Conservation (phyloP, 1,140 invertebrate genomes). For the Ceratina australensis region DNA sequence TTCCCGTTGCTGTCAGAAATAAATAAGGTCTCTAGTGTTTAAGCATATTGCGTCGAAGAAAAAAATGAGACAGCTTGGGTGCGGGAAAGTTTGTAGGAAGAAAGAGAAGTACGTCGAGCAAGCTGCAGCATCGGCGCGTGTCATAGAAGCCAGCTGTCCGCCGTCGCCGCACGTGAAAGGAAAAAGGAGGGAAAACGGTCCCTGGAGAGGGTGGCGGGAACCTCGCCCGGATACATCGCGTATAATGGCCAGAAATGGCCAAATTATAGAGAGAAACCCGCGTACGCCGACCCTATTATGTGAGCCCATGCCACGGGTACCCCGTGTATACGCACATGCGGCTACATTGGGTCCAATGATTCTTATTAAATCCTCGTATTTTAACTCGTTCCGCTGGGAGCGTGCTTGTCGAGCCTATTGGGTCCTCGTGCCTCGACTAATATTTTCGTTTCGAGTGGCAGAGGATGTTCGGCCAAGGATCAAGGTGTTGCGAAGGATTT, state of each 20-base stretch:
- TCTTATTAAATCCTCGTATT: conserved; percentile 15
- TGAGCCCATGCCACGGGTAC: background rate
- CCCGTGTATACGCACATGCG: background rate
- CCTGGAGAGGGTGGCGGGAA: conserved; percentile 38
- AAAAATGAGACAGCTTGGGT: too few species aligned
- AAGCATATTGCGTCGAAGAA: too few species aligned
- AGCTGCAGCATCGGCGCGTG: conserved; percentile 62
- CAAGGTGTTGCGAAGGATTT: background rate
- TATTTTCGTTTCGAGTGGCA: background rate
- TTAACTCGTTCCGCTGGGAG: background rate
- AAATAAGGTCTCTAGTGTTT: too few species aligned
- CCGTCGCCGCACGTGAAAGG: conserved; percentile 51
- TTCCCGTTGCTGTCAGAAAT: too few species aligned
- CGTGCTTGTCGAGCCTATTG: background rate
- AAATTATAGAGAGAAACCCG: conserved; percentile 64
- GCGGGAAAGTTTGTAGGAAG: conserved; percentile 36
- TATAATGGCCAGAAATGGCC: conserved; percentile 63
- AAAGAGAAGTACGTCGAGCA: background rate
- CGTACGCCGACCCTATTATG: conserved; percentile 32
- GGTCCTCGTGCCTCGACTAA: background rate
- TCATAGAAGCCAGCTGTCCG: conserved; percentile 56
- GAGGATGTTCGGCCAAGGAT: background rate
- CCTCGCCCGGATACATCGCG: conserved; percentile 51
- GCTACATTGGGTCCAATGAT: background rate
- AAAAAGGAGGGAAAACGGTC: conserved; percentile 61